phyloP scores from a whole-genome alignment of 23 tunicate genomes.

The Oikopleura dioica region DNA sequence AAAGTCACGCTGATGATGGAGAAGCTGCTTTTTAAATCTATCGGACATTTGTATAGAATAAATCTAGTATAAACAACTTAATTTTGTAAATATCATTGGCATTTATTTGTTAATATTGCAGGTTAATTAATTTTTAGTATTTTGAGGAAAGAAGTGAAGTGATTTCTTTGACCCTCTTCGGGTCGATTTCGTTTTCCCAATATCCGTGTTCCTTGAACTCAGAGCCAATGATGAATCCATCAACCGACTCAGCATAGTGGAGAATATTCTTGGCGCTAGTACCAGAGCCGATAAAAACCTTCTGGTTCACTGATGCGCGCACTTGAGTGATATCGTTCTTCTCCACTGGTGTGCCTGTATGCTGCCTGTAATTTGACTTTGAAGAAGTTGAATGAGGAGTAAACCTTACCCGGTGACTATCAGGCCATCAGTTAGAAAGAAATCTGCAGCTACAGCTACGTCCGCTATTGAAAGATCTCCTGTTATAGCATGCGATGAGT shows the following conservation, averaged over 20 bases:
- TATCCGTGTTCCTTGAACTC: constrained; percentile 33
- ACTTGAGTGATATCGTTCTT: constrained; percentile 7
- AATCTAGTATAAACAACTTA: no score
- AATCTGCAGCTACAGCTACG: constrained; percentile 38
- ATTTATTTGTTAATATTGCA: no score
- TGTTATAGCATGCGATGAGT: constrained; percentile 46
- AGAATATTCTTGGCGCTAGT: constrained; percentile 32
- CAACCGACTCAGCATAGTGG: constrained; percentile 18
- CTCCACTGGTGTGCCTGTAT: neutral
- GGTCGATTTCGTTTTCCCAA: constrained; percentile 39
- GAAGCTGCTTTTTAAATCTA: no score
- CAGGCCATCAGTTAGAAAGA: constrained; percentile 55
- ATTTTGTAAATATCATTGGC: no score
- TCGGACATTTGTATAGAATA: no score
- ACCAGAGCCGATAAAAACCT: constrained; percentile 70
- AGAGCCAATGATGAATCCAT: constrained; percentile 43
- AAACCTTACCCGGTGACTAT: constrained; percentile 41
- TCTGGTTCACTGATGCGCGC: constrained; percentile 16
- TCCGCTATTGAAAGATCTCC: constrained; percentile 29
- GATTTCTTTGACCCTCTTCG: constrained; percentile 19
- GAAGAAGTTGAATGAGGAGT: neutral
- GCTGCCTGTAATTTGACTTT: neutral
- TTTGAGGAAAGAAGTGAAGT: neutral
- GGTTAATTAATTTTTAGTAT: no score
- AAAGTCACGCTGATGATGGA: no score